phyloP scores from a whole-genome alignment of 2,888 invertebrate genomes.

The Sylvicola fuscatus region DNA sequence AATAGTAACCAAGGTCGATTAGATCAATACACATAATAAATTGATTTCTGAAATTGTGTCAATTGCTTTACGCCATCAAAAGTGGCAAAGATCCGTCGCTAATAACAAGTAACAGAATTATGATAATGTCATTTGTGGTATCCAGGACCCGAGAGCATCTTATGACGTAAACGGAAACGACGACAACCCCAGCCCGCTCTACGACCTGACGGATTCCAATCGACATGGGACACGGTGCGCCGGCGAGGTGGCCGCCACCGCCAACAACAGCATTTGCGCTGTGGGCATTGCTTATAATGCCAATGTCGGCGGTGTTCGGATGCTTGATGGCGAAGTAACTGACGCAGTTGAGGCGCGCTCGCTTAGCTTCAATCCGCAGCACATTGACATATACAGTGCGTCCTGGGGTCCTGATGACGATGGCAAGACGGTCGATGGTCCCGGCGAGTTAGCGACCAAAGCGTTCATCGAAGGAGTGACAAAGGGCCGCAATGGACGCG shows the following conservation, averaged over 20 bases:
- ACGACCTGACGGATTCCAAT: conserved; percentile 93
- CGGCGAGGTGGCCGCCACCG: conserved; percentile 93
- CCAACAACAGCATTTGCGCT: conserved; percentile 89
- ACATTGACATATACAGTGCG: conserved; percentile 96
- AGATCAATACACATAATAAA: no score
- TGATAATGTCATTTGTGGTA: no score
- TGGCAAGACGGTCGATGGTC: conserved; percentile 95
- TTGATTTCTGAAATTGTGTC: no score
- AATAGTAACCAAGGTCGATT: no score
- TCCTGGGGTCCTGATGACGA: conserved; percentile 99
- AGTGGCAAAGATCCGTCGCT: no score
- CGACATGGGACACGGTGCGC: conserved; percentile 90
- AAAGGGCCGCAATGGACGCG: conserved; percentile 81
- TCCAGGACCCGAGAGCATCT: conserved; percentile 81
- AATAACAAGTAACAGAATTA: no score
- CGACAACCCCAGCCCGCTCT: conserved; percentile 90
- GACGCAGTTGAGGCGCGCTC: conserved; percentile 96
- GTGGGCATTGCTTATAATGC: conserved; percentile 94
- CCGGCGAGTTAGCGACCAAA: conserved; percentile 81
- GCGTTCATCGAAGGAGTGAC: conserved; percentile 93
- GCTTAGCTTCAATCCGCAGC: conserved; percentile 81
- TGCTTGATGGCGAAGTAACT: conserved; percentile 96
- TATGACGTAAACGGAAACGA: conserved; percentile 96
- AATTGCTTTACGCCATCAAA: no score
- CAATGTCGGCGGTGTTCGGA: conserved; percentile 90